Conservation (phyloP, 2,113 vertebrate genomes). For the Epinephelus moara region DNA sequence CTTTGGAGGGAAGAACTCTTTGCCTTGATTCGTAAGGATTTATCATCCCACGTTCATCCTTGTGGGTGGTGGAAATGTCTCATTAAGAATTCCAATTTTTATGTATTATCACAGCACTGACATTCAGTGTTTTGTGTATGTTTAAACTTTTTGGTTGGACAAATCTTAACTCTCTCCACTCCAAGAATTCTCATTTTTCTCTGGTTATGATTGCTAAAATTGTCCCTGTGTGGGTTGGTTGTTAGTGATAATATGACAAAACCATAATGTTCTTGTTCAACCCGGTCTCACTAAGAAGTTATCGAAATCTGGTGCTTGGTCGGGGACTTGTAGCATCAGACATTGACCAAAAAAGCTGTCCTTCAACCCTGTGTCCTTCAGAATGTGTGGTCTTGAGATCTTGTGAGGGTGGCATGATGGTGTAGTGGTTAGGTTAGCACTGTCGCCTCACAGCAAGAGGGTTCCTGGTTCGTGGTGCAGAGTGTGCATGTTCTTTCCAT, state of each 20-base stretch:
- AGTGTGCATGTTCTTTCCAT: too few species aligned
- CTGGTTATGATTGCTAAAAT: background rate
- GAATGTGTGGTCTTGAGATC: too few species aligned
- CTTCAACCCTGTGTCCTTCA: too few species aligned
- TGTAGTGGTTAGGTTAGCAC: too few species aligned
- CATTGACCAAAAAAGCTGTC: too few species aligned
- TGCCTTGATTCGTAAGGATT: conserved; percentile 15
- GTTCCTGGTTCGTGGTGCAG: too few species aligned
- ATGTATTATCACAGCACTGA: background rate
- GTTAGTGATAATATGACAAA: background rate
- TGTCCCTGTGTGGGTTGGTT: background rate
- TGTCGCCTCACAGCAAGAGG: too few species aligned
- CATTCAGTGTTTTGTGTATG: conserved; percentile 4
- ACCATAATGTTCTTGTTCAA: background rate
- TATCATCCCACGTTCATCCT: background rate
- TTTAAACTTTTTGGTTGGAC: conserved; percentile 3
- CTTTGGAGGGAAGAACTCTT: background rate
- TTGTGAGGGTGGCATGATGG: too few species aligned
- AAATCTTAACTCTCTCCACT: background rate
- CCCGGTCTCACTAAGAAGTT: too few species aligned
- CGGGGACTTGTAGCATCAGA: too few species aligned
- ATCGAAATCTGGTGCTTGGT: too few species aligned
- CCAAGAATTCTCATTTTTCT: background rate
- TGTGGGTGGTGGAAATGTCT: background rate
- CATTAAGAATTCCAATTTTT: background rate